Evolutionary conservation across 2,113 vertebrate genomes (phyloP).

Genomic region (Mohoua ochrocephala): DNA sequence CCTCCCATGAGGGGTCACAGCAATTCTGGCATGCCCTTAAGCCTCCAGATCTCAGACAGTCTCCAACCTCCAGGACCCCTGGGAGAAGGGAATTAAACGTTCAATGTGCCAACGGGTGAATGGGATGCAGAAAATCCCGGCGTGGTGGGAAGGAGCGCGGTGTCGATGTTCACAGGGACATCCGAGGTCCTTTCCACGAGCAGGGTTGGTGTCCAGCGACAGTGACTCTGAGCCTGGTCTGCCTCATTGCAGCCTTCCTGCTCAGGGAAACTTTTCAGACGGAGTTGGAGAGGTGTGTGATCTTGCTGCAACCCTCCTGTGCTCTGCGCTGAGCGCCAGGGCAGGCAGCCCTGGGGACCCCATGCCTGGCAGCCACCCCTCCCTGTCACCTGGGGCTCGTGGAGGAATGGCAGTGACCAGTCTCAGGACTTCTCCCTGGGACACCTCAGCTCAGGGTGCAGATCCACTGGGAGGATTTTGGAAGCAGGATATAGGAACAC

Average conservation of each 20-base stretch:
- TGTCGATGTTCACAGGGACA: background rate
- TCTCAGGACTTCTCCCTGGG: background rate
- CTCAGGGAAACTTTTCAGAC: background rate
- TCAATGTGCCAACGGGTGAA: rapidly evolving
- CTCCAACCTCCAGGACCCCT: background rate
- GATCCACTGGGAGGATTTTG: background rate
- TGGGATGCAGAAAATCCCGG: rapidly evolving
- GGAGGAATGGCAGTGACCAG: background rate
- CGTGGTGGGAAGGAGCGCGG: rapidly evolving
- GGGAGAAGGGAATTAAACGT: background rate
- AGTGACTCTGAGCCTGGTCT: background rate
- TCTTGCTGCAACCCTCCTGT: background rate
- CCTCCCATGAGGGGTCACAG: background rate
- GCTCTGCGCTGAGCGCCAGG: background rate
- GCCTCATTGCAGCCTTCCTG: background rate
- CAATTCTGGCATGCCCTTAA: background rate
- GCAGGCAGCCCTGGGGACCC: background rate
- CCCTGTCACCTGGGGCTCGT: rapidly evolving
- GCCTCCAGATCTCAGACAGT: background rate
- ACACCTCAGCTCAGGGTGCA: rapidly evolving
- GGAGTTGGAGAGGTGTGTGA: background rate
- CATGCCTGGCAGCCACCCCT: background rate
- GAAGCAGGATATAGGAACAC: background rate
- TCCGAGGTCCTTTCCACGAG: background rate
- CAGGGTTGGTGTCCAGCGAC: background rate